Evolutionary conservation across 2,797 vertebrate genomes (phyloP), one percentile per base, ranked within the genome.

Genomic region (Sebastes matsubarae): DNA sequence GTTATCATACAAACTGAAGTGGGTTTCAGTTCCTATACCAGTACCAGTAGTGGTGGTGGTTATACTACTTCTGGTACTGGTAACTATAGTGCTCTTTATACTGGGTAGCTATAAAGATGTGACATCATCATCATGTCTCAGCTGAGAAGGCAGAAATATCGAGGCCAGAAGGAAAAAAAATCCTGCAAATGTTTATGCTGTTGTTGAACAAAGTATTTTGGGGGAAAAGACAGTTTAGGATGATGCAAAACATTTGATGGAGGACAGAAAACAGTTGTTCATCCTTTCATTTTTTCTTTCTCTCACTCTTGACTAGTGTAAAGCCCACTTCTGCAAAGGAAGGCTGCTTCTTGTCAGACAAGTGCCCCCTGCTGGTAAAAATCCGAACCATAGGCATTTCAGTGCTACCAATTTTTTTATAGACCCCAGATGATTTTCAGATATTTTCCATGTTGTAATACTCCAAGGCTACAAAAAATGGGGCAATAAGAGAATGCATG

Each of bases 401-500:
- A 85, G 64, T 85, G 79, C 77, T 90, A 75, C 80, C 82, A 75
- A 46, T 86, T 87, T 87, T 87, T 89, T 91, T 91, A 91, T 85
- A 87, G 80, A 93, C 57, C 90, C 91, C 88, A 89, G 88, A 93
- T 94, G 91, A 93, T 90, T 92, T 88, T 93, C 91, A 91, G 75
- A 91, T 85, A 93, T 91, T 93, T 94, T 94, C 92, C 93, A 94
- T 94, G 87, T 87, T 89, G 91, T 92, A 93, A 95, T 90, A 86
- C 88, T 84, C 61, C 64, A 80, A 86, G 86, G 82, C 85, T 83
- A 82, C 34, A 22, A 79, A 88, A 70, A 91, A 75, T 67, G 36
- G 64, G 81, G 83, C 72, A 89, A 76, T 71, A 70, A 58, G 64
- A 86, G 74, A 75, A 42, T 72, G 60, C 36, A 68, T 78, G 65